A percentile compares a stretch with the other conserved stretches of the same genome.
Conservation (phyloP, 2,888 invertebrate species). For the Ethmia dodecea region DNA sequence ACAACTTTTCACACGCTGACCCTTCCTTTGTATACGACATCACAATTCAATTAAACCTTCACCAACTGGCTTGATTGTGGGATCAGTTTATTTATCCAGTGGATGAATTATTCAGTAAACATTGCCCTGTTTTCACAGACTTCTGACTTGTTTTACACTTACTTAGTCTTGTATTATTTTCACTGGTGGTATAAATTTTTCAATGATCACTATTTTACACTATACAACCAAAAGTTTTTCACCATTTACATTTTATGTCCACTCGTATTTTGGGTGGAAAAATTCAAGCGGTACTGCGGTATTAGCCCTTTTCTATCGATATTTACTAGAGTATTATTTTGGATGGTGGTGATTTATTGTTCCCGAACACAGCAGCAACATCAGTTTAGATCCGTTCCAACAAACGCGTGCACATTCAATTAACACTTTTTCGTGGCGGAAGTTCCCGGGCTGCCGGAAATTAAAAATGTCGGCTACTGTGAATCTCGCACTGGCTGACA, state of each 20-base stretch:
- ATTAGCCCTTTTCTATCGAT: neutral
- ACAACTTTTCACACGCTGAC: slow-evolving; percentile 38
- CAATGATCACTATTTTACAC: slow-evolving; percentile 10
- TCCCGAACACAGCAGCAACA: slow-evolving; percentile 6
- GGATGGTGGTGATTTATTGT: slow-evolving; percentile 11
- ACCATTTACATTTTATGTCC: no score
- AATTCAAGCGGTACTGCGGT: no score
- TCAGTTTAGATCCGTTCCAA: slow-evolving; percentile 23
- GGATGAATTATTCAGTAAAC: slow-evolving; percentile 48
- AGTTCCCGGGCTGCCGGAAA: slow-evolving; percentile 60
- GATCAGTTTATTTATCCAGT: slow-evolving; percentile 43
- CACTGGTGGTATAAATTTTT: slow-evolving; percentile 6
- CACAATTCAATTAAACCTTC: slow-evolving; percentile 52
- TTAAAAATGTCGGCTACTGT: slow-evolving; percentile 56
- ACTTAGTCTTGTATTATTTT: slow-evolving; percentile 11
- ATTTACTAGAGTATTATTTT: slow-evolving; percentile 11
- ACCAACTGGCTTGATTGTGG: slow-evolving; percentile 40
- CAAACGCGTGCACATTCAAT: slow-evolving; percentile 54
- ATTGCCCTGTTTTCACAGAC: slow-evolving; percentile 34
- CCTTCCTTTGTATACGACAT: slow-evolving; percentile 43
- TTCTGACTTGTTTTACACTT: slow-evolving; percentile 20
- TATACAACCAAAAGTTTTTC: no score
- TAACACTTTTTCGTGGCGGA: slow-evolving; percentile 66
- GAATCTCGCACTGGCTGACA: slow-evolving; percentile 10
- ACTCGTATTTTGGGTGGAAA: no score